Evolutionary conservation across 2,113 vertebrate genomes (phyloP).

Genomic region (Daphoenositta chrysoptera): DNA sequence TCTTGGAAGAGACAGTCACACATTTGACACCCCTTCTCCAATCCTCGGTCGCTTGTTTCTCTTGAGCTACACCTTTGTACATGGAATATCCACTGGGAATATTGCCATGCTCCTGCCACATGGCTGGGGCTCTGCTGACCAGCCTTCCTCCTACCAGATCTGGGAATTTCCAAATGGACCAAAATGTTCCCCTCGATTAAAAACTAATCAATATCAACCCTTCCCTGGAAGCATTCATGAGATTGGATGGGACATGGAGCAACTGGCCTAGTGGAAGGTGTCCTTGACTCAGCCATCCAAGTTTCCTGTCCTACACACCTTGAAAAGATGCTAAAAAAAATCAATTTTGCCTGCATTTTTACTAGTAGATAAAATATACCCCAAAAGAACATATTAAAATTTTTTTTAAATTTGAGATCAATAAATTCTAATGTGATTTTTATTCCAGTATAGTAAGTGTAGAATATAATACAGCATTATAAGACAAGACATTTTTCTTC

Average conservation of each 20-base stretch:
- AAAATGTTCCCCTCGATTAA: not conserved
- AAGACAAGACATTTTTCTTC: not conserved
- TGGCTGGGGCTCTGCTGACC: not conserved
- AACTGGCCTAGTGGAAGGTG: not conserved
- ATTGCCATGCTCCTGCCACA: not conserved
- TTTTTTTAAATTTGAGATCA: not conserved
- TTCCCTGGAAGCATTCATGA: not conserved
- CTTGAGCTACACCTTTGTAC: not conserved
- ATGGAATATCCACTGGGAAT: not conserved
- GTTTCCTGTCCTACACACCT: not conserved
- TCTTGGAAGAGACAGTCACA: not conserved
- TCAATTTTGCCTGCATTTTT: not conserved
- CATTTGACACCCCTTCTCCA: not conserved
- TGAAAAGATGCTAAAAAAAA: not conserved
- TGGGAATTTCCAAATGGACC: not conserved
- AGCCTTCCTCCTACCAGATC: not conserved
- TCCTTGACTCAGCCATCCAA: not conserved
- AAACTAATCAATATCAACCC: not conserved
- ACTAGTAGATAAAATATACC: not conserved
- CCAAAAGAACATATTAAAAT: not conserved
- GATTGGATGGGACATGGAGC: not conserved
- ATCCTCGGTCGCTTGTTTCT: not conserved
- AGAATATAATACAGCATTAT: no score
- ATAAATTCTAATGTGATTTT: no score
- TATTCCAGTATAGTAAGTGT: no score